Conservation (phyloP, 2,113 vertebrate species). For the Syngnathus scovelli region DNA sequence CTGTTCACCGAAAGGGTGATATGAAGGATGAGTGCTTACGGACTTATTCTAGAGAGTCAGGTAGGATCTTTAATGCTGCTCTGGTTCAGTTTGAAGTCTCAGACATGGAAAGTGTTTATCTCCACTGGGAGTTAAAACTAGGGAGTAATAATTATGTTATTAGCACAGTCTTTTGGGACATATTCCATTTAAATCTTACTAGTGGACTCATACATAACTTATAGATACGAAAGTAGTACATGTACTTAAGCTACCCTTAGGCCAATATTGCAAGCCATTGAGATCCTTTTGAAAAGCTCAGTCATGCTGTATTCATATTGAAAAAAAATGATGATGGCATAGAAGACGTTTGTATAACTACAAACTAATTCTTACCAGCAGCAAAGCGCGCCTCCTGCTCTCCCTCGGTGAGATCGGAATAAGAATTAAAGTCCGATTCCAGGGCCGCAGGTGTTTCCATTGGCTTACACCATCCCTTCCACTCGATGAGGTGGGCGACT, state of each 20-base stretch:
- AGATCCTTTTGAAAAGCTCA: neutral
- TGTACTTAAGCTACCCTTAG: neutral
- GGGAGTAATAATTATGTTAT: neutral
- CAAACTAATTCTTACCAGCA: conserved; percentile 73
- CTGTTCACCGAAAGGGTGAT: neutral
- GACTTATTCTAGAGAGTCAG: neutral
- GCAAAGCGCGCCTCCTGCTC: conserved; percentile 96
- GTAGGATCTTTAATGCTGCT: neutral
- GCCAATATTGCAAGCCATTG: neutral
- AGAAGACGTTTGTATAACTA: neutral
- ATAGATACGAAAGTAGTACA: neutral
- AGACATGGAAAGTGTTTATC: neutral
- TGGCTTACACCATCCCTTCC: conserved; percentile 97
- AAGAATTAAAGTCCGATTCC: conserved; percentile 90
- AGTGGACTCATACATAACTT: neutral
- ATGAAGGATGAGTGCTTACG: neutral
- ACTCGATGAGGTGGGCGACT: conserved; percentile 94
- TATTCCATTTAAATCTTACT: neutral
- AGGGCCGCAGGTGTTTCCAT: conserved; percentile 80
- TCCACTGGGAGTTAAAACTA: neutral
- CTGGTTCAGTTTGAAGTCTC: neutral
- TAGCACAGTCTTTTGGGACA: neutral
- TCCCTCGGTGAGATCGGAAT: conserved; percentile 90
- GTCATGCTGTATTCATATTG: neutral
- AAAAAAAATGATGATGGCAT: neutral